These are phyloP conservation scores for Macrochelys suwanniensis DNA, from an alignment of 2,797 vertebrate species.

Conservation along the genomic window DNA sequence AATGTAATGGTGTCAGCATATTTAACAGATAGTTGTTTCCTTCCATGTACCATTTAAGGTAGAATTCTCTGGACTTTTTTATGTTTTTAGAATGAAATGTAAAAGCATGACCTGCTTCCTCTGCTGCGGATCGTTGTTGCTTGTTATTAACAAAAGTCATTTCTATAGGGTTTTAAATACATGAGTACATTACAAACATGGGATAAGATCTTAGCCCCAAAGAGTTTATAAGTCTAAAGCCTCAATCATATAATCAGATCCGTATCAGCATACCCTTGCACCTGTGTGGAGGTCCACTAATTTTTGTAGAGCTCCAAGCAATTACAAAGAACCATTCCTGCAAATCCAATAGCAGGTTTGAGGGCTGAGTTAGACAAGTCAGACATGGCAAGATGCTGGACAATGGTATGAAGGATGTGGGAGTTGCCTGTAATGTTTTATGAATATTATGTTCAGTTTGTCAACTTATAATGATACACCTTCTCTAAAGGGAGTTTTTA, in stretches of 20 bases:
- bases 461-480: background rate
- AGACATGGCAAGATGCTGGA: background rate
- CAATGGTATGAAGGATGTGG: background rate
- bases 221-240: background rate
- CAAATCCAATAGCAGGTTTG: background rate
- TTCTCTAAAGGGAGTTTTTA: background rate
- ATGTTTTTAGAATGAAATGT: background rate
- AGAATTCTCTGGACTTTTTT: background rate
- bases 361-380: background rate
- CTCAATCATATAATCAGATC: background rate
- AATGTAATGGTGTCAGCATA: background rate
- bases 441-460: background rate
- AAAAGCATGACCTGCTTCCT: background rate
- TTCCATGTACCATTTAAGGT: background rate
- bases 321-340: background rate
- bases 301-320: background rate
- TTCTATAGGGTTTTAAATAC: background rate
- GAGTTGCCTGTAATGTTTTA: background rate
- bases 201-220: background rate
- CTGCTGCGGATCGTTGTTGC: background rate
- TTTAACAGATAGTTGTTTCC: conserved; percentile 13
- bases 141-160: background rate
- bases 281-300: background rate
- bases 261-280: background rate
- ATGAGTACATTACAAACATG: background rate